Conservation (phyloP, 2,113 vertebrate genomes). For the human (Homo sapiens) region DNA sequence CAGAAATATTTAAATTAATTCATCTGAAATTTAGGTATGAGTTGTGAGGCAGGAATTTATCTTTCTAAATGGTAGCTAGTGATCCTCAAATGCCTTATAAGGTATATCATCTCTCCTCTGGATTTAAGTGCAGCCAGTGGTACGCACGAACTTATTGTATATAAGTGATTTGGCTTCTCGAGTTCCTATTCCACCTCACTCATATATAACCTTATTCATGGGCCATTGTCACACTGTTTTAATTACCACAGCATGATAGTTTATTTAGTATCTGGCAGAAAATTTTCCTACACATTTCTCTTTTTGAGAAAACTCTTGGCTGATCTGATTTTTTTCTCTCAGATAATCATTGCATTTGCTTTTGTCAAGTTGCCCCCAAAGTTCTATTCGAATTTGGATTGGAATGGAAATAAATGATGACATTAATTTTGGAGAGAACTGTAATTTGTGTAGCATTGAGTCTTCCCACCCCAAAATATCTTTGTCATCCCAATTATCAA, state of each 20-base stretch:
- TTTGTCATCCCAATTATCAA: neutral
- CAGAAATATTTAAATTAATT: constrained; percentile 1
- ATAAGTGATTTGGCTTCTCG: neutral
- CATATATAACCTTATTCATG: neutral
- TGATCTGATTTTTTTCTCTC: neutral
- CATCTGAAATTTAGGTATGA: neutral
- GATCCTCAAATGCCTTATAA: neutral
- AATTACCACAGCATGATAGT: neutral
- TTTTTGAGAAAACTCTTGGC: neutral
- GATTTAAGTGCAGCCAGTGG: neutral
- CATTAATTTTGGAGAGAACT: neutral
- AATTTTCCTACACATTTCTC: neutral
- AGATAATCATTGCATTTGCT: neutral
- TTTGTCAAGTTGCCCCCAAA: neutral
- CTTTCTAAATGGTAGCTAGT: neutral
- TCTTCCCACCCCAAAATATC: neutral
- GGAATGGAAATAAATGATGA: neutral
- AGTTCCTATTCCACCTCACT: neutral
- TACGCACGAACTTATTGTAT: neutral
- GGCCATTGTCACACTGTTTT: neutral
- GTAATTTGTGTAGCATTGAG: neutral
- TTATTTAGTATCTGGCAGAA: neutral
- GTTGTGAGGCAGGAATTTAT: neutral
- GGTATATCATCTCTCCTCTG: neutral
- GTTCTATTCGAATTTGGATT: neutral